phyloP scores from a whole-genome alignment of 1,140 invertebrate genomes.

The Saccostrea cuccullata region DNA sequence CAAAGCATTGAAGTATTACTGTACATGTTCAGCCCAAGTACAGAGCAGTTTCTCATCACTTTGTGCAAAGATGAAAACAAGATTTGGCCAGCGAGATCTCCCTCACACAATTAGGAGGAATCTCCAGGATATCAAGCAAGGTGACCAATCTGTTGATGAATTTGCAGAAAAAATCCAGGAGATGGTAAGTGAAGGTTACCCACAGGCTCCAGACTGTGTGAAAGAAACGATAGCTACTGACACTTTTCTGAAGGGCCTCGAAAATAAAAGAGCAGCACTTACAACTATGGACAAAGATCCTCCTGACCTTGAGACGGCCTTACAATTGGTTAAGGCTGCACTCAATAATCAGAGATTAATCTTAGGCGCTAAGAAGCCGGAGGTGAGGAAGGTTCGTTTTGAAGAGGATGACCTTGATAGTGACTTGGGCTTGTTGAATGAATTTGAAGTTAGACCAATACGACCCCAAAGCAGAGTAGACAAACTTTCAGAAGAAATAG shows the following conservation, averaged over 20 bases:
- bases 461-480: neutral
- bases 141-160: slow-evolving; percentile 44
- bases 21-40: neutral
- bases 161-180: slow-evolving; percentile 47
- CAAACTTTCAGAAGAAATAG: neutral
- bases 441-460: neutral
- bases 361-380: slow-evolving; percentile 8
- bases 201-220: slow-evolving; percentile 8
- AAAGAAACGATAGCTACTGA: slow-evolving; percentile 43
- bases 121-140: slow-evolving; percentile 39
- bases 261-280: slow-evolving; percentile 34
- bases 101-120: slow-evolving; percentile 38
- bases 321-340: neutral
- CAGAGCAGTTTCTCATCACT: neutral
- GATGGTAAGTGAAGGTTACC: slow-evolving; percentile 41
- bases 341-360: slow-evolving; percentile 35
- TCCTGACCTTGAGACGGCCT: neutral
- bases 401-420: neutral
- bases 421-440: neutral
- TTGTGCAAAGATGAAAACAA: slow-evolving; percentile 28
- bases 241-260: slow-evolving; percentile 39
- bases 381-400: slow-evolving; percentile 4
- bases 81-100: slow-evolving; percentile 46
- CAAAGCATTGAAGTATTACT: slow-evolving; percentile 48
- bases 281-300: slow-evolving; percentile 46